Evolutionary conservation across 2,113 vertebrate genomes (phyloP).

Genomic region (Apus apus): DNA sequence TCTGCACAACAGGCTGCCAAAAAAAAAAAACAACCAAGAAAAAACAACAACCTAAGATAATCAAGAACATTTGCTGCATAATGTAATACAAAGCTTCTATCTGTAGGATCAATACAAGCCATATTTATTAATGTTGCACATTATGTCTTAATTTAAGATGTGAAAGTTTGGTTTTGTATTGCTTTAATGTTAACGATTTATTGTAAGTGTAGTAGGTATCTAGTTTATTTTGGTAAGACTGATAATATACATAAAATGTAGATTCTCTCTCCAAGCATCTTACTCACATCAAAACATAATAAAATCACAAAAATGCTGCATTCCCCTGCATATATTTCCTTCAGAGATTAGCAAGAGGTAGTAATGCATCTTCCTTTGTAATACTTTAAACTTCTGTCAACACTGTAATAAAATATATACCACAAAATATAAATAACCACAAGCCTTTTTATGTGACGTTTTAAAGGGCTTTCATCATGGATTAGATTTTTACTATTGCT

Average conservation of each 20-base stretch:
- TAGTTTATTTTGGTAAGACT: not conserved
- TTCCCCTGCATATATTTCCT: not conserved
- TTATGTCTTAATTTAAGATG: not conserved
- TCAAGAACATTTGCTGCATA: constrained; percentile 14
- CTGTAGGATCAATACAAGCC: not conserved
- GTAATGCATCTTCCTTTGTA: not conserved
- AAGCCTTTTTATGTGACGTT: not conserved
- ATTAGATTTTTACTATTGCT: not conserved
- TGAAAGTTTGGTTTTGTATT: not conserved
- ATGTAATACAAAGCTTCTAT: not conserved
- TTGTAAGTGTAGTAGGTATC: not conserved
- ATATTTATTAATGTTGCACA: not conserved
- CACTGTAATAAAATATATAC: not conserved
- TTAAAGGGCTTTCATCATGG: not conserved
- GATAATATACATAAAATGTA: not conserved
- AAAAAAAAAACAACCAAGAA: not conserved
- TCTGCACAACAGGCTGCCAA: not conserved
- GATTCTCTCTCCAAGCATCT: not conserved
- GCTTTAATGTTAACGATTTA: not conserved
- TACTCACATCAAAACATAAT: not conserved
- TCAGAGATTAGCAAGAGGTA: not conserved
- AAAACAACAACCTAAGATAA: not conserved
- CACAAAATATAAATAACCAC: not conserved
- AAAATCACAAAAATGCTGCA: not conserved
- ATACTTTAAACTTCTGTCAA: not conserved